Evolutionary conservation across 2,888 invertebrate species (phyloP), one percentile per base, ranked within the genome.

Genomic region (Tetragonisca angustula): DNA sequence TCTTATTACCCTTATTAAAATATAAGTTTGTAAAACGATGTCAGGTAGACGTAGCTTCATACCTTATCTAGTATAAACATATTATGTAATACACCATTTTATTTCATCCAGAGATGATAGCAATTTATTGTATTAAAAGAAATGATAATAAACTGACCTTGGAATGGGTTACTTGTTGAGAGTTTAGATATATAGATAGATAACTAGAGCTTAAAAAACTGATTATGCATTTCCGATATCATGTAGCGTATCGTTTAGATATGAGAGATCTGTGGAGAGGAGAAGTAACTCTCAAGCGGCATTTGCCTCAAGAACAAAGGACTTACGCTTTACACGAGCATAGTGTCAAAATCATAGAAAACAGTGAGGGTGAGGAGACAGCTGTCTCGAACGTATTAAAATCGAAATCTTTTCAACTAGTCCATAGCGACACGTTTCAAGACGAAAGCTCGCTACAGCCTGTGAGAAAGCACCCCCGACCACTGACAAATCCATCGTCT

Each of bases 241-340:
- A 76, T 43, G 76, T 67, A 76, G n/a, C 43, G 27, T 79, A 81
- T 84, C 68, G 19, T 75, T 52, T 69, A 87, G 87, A 87, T 79
- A 75, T 84, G 50, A 84, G 43, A 62, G 75, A 75, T 43, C 56
- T 81, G 24, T 84, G 79, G 79, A 81, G 24, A 49, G 72, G 82
- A 67, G 84, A 83, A 74, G 70, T 76, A 54, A 70, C 59, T 56
- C 4, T 36, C 5, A 84, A 68, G 32, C 50, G 32, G 17, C 52
- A 43, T 24, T 36, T 19, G n/a, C 17, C 27, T 24, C 32, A 54
- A 36, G 84, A 84, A 54, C 85, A 79, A 73, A 71, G 27, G 62
- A 36, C 73, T 64, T 69, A 62, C 70, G 72, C 32, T 64, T 74
- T 69, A 64, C 59, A 69, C 50, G 73, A 68, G 11, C 32, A 65